Percentiles rank a stretch among this genome's conserved stretches.
These are phyloP conservation scores for Dysdera silvatica DNA, from an alignment of 1,140 invertebrate species.

Conservation along the genomic window DNA sequence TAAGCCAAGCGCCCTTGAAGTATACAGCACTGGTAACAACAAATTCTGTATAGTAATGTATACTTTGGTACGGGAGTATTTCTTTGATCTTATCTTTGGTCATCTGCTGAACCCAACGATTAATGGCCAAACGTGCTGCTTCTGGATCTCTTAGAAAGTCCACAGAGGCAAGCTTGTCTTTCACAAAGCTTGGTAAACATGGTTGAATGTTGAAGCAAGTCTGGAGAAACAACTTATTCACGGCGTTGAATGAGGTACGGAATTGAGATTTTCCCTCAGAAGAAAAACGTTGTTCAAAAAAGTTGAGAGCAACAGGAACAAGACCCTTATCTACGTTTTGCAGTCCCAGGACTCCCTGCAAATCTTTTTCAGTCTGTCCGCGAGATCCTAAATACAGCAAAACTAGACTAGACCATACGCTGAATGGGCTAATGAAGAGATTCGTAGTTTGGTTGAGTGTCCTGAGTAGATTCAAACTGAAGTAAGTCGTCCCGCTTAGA, in stretches of 20 bases:
- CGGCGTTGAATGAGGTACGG: conserved; percentile 46
- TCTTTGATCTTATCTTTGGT: conserved; percentile 61
- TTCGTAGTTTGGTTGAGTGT: conserved; percentile 18
- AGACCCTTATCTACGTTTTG: conserved; percentile 22
- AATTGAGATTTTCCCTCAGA: conserved; percentile 43
- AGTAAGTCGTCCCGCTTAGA: conserved; percentile 5
- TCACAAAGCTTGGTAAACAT: conserved; percentile 8
- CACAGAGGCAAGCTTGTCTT: conserved; percentile 12
- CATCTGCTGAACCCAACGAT: conserved; percentile 59
- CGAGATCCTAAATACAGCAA: conserved; percentile 38
- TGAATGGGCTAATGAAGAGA: conserved; percentile 33
- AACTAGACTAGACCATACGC: conserved; percentile 34
- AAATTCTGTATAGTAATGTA: conserved; percentile 42
- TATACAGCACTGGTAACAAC: conserved; percentile 44
- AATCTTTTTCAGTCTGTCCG: conserved; percentile 36
- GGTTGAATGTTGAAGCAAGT: conserved; percentile 3
- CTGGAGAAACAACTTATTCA: conserved; percentile 36
- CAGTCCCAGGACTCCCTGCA: conserved; percentile 33
- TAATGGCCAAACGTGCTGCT: conserved; percentile 50
- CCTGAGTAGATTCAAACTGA: conserved; percentile 7
- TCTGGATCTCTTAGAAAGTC: conserved; percentile 18
- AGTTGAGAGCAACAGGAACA: conserved; percentile 20
- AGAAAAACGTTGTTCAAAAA: conserved; percentile 10
- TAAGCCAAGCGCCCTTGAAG: conserved; percentile 40
- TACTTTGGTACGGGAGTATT: conserved; percentile 41